These are phyloP conservation scores for Marasmarcha lunaedactyla DNA, from an alignment of 2,888 invertebrate species.

Conservation along the genomic window DNA sequence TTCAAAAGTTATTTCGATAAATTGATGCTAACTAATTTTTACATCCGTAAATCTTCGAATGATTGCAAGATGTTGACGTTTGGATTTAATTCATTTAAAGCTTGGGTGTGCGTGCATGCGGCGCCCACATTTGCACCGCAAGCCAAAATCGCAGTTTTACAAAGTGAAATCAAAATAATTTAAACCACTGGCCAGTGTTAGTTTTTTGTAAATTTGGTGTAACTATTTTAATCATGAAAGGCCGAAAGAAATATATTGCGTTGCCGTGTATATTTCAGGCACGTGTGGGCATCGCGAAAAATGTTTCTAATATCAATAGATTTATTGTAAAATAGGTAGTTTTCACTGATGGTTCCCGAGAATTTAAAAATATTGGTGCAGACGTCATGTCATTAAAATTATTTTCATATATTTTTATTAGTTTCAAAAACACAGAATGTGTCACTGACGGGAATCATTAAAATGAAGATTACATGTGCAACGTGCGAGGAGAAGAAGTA, in stretches of 20 bases:
- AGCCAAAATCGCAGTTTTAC: constrained; percentile 27
- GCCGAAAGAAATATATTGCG: not conserved
- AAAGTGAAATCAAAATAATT: not conserved
- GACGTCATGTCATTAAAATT: not conserved
- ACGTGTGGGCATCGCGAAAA: not conserved
- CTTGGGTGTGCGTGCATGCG: constrained; percentile 37
- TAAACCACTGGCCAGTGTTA: not conserved
- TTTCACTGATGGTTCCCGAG: not conserved
- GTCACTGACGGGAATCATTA: not conserved
- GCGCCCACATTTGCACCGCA: constrained; percentile 36
- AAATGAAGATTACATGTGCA: not conserved
- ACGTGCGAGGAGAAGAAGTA: not conserved
- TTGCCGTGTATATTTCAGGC: not conserved
- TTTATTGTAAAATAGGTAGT: not conserved
- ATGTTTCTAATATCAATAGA: not conserved
- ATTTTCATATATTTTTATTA: not conserved
- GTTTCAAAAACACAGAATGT: not conserved
- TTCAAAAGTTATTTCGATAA: not conserved
- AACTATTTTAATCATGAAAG: not conserved
- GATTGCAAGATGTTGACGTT: constrained; percentile 29
- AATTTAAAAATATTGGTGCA: not conserved
- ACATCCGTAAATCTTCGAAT: too few species aligned
- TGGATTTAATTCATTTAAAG: constrained; percentile 39
- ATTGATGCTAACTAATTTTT: too few species aligned
- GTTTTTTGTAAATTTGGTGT: too few species aligned